A percentile compares a stretch with the other conserved stretches of the same genome.
These are phyloP conservation scores for Meteorus sp. DNA, from an alignment of 1,140 invertebrate genomes.

Conservation along the genomic window DNA sequence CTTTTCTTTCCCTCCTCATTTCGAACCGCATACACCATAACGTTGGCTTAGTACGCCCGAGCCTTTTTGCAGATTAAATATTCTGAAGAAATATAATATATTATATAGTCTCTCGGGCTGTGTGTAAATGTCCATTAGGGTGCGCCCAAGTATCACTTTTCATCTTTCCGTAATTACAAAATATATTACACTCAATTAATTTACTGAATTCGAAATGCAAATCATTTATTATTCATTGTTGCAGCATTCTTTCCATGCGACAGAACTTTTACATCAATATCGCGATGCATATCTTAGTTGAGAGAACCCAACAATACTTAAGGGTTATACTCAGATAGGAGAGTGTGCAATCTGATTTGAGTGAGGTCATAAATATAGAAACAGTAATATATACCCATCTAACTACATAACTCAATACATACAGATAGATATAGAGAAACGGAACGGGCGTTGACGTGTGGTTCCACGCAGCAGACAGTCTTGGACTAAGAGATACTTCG, in stretches of 20 bases:
- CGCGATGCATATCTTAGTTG: no score
- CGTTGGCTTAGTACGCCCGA: constrained; percentile 24
- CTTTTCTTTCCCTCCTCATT: no score
- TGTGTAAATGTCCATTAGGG: not conserved
- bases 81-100: constrained; percentile 33
- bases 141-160: not conserved
- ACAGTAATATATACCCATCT: not conserved
- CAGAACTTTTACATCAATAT: no score
- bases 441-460: constrained; percentile 5
- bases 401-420: no score
- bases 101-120: no score
- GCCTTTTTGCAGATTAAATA: constrained; percentile 37
- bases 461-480: constrained; percentile 34
- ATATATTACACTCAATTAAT: not conserved
- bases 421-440: no score
- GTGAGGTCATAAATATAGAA: not conserved
- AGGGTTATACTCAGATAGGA: constrained; percentile 8
- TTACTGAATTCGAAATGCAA: no score
- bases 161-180: not conserved
- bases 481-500: constrained; percentile 50
- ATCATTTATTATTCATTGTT: no score
- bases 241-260: no score
- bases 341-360: constrained; percentile 18
- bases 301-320: no score
- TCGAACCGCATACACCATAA: constrained; percentile 19